These are phyloP conservation scores for Mesopsocus fuscifrons DNA, from an alignment of 2,888 invertebrate genomes.

Conservation along the genomic window DNA sequence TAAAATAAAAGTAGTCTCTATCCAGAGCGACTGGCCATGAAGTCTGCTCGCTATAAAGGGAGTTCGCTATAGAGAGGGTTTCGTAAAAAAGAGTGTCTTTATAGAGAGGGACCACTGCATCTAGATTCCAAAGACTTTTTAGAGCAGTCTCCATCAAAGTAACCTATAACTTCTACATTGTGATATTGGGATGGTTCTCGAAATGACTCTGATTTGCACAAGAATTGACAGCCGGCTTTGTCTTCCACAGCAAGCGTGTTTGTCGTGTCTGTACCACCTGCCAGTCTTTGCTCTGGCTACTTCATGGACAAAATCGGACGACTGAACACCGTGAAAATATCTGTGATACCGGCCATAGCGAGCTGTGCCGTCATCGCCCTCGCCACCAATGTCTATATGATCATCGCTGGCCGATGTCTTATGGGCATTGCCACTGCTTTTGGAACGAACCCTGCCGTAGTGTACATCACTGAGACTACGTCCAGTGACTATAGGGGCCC, in stretches of 20 bases:
- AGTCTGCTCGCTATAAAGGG: too few relatives aligned
- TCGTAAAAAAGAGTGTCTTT: too few relatives aligned
- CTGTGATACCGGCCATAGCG: conserved; percentile 31
- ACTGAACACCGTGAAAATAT: conserved; percentile 33
- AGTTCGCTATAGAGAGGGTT: too few relatives aligned
- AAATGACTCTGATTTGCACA: too few relatives aligned
- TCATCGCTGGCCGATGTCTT: conserved; percentile 31
- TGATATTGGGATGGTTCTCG: too few relatives aligned
- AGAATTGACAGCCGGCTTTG: too few relatives aligned
- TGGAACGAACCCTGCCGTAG: conserved; percentile 37
- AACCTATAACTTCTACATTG: too few relatives aligned
- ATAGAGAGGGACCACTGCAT: too few relatives aligned
- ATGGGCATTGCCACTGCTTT: conserved; percentile 34
- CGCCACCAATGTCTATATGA: conserved; percentile 29
- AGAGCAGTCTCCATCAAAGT: too few relatives aligned
- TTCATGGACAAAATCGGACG: conserved; percentile 35
- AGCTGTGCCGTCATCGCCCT: conserved; percentile 37
- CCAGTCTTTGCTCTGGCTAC: conserved; percentile 32
- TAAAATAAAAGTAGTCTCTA: too few relatives aligned
- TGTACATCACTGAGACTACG: conserved; percentile 40
- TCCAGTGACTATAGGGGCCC: conserved; percentile 38
- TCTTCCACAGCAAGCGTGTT: conserved; percentile 38
- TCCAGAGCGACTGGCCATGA: too few relatives aligned
- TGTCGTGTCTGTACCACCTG: conserved; percentile 33
- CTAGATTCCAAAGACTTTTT: too few relatives aligned